Evolutionary conservation across 2,113 vertebrate species (phyloP).

Genomic region (Ornithorhynchus anatinus): DNA sequence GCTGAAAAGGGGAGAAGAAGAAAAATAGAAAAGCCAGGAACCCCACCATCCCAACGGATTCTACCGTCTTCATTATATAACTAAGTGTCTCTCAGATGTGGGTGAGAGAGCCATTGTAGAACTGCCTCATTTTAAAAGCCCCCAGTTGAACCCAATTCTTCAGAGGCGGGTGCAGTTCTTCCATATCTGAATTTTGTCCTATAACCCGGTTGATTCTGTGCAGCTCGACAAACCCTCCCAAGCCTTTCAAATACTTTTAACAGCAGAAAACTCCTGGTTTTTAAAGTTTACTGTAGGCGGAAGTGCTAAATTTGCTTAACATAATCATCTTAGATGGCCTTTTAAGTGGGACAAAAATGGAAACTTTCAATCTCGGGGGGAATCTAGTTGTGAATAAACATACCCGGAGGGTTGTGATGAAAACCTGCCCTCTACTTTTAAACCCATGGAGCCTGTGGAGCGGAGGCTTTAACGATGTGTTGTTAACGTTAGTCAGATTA

Average conservation of each 20-base stretch:
- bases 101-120: background rate
- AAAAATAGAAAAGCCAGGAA: too few species aligned
- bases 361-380: background rate
- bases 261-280: background rate
- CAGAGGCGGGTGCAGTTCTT: background rate
- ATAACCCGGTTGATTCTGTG: background rate
- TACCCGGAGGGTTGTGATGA: background rate
- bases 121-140: background rate
- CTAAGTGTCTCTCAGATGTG: background rate
- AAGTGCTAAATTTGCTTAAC: background rate
- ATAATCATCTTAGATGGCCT: background rate
- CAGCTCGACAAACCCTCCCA: background rate
- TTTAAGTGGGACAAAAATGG: background rate
- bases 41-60: too few species aligned
- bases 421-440: background rate
- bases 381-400: background rate
- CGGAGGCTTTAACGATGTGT: background rate
- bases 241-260: background rate
- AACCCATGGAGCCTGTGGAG: background rate
- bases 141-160: background rate
- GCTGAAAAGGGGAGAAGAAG: too few species aligned
- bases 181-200: background rate
- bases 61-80: too few species aligned
- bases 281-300: background rate
- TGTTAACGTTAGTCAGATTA: background rate